Evolutionary conservation across 2,113 vertebrate genomes (phyloP).

Genomic region (Channa argus): DNA sequence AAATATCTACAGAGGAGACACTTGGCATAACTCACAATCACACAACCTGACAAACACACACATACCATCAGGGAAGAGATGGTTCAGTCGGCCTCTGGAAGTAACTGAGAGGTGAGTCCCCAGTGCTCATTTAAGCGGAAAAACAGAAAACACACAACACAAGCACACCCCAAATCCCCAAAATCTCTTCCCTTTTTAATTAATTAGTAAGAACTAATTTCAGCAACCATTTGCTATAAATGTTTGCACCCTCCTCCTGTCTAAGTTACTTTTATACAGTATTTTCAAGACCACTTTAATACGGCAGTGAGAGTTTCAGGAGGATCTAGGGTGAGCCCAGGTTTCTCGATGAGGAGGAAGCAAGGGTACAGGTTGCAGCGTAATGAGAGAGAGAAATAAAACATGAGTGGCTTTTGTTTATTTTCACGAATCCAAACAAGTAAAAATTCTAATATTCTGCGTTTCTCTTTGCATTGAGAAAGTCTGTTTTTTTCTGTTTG

Average conservation of each 20-base stretch:
- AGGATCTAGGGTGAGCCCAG: slow-evolving; percentile 26
- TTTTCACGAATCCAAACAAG: slow-evolving; percentile 49
- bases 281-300: slow-evolving; percentile 58
- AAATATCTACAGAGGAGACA: slow-evolving; percentile 73
- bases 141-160: slow-evolving; percentile 48
- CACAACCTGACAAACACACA: slow-evolving; percentile 38
- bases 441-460: slow-evolving; percentile 34
- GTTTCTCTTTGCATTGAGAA: slow-evolving; percentile 18
- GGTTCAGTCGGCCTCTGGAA: slow-evolving; percentile 35
- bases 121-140: slow-evolving; percentile 47
- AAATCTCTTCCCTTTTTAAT: slow-evolving; percentile 6
- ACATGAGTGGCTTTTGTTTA: slow-evolving; percentile 41
- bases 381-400: slow-evolving; percentile 16
- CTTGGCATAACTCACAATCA: slow-evolving; percentile 56
- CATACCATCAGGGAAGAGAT: slow-evolving; percentile 25
- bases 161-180: slow-evolving; percentile 19
- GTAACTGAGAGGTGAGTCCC: slow-evolving; percentile 48
- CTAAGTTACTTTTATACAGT: slow-evolving; percentile 43
- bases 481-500: background rate
- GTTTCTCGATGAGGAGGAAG: slow-evolving; percentile 28
- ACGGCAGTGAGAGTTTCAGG: slow-evolving; percentile 63
- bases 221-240: slow-evolving; percentile 14
- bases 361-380: slow-evolving; percentile 46
- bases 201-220: slow-evolving; percentile 20
- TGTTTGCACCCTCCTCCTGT: slow-evolving; percentile 12